Percentiles rank a stretch among this genome's conserved stretches.
Evolutionary conservation across 2,888 invertebrate species (phyloP).

Genomic region (Parnassius glacialis): DNA sequence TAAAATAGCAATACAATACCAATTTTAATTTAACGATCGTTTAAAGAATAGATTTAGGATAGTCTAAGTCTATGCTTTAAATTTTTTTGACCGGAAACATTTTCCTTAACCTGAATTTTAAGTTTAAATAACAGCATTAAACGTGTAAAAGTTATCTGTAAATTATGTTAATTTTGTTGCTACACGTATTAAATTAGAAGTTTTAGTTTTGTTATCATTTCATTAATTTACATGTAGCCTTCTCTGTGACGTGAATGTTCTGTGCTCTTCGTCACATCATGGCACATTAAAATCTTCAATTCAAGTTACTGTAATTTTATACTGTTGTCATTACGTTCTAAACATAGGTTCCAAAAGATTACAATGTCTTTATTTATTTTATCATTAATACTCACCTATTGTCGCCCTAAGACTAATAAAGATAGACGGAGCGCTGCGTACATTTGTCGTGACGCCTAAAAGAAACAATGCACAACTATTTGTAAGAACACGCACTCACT

Average conservation of each 20-base stretch:
- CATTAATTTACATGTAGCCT: slow-evolving; percentile 23
- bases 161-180: slow-evolving; percentile 21
- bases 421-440: too few relatives aligned
- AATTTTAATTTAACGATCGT: too few relatives aligned
- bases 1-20: too few relatives aligned
- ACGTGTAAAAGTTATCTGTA: slow-evolving; percentile 14
- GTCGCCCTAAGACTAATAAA: too few relatives aligned
- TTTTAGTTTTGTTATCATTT: slow-evolving; percentile 25
- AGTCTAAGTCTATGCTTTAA: too few relatives aligned
- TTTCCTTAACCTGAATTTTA: slow-evolving; percentile 1
- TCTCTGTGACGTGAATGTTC: slow-evolving; percentile 46
- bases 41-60: too few relatives aligned
- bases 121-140: background rate
- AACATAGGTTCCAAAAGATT: background rate
- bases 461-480: too few relatives aligned
- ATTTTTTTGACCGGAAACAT: too few relatives aligned
- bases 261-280: slow-evolving; percentile 53
- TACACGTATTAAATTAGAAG: slow-evolving; percentile 1
- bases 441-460: too few relatives aligned
- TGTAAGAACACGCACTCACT: too few relatives aligned
- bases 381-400: too few relatives aligned
- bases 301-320: slow-evolving; percentile 38
- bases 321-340: slow-evolving; percentile 36
- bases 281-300: slow-evolving; percentile 67
- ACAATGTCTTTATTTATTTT: too few relatives aligned